Percentiles rank a stretch among this genome's conserved stretches.
phyloP scores from a whole-genome alignment of 2,888 invertebrate genomes.

The Drosophila lacicola region DNA sequence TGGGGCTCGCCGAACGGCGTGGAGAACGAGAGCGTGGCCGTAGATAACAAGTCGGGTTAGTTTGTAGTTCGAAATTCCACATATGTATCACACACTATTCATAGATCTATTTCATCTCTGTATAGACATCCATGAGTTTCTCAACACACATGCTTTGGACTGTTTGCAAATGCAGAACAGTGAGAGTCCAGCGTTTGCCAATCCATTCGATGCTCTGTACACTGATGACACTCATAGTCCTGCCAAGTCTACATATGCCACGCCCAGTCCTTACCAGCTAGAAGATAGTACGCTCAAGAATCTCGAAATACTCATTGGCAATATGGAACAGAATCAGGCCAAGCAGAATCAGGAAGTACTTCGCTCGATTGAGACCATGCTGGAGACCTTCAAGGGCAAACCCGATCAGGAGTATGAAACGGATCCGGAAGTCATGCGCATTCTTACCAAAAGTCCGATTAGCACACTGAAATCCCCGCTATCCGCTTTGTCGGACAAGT shows the following conservation, averaged over 20 bases:
- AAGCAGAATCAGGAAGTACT: slow-evolving; percentile 82
- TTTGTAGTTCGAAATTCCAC: slow-evolving; percentile 42
- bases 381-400: slow-evolving; percentile 78
- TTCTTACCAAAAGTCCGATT: slow-evolving; percentile 84
- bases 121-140: slow-evolving; percentile 84
- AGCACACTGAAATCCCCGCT: slow-evolving; percentile 58
- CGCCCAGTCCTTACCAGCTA: slow-evolving; percentile 65
- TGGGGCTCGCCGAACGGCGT: slow-evolving; percentile 91
- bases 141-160: slow-evolving; percentile 83
- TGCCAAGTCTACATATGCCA: slow-evolving; percentile 67
- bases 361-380: slow-evolving; percentile 82
- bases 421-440: slow-evolving; percentile 81
- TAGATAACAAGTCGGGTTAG: slow-evolving; percentile 81
- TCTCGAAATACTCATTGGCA: slow-evolving; percentile 85
- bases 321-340: slow-evolving; percentile 85
- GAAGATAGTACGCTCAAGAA: slow-evolving; percentile 83
- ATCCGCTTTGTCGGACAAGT: slow-evolving; percentile 39
- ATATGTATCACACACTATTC: slow-evolving; percentile 4
- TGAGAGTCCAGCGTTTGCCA: slow-evolving; percentile 49
- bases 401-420: slow-evolving; percentile 71
- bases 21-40: slow-evolving; percentile 88
- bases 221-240: slow-evolving; percentile 67
- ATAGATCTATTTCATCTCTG: slow-evolving; percentile 38
- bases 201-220: slow-evolving; percentile 60
- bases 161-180: slow-evolving; percentile 70